phyloP scores from a whole-genome alignment of 2,113 vertebrate species.

The Tetraodon nigroviridis region DNA sequence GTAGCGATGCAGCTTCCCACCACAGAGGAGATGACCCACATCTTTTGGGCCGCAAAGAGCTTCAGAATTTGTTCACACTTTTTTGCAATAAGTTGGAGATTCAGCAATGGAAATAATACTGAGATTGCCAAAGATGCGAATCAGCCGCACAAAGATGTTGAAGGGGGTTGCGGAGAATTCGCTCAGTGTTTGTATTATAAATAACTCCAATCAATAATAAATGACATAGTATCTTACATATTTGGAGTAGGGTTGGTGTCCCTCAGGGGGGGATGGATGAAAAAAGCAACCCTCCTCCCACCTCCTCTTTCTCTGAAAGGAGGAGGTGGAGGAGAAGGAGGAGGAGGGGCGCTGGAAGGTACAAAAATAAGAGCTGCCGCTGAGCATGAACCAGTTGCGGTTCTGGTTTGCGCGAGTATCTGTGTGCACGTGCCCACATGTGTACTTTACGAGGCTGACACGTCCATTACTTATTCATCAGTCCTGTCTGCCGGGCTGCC shows the following conservation, averaged over 20 bases:
- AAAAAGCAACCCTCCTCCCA: constrained; percentile 23
- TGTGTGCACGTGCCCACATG: constrained; percentile 7
- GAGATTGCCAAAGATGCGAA: constrained; percentile 10
- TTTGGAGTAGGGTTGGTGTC: constrained; percentile 54
- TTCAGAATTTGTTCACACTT: no score
- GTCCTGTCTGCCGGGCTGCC: constrained; percentile 67
- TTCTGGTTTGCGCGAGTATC: constrained; percentile 23
- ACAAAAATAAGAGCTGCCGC: constrained; percentile 35
- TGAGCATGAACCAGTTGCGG: constrained; percentile 34
- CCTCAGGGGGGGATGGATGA: constrained; percentile 54
- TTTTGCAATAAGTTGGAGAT: no score
- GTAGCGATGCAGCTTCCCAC: no score
- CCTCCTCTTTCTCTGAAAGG: constrained; percentile 4
- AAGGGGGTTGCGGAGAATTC: constrained; percentile 14
- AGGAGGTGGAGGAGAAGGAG: neutral
- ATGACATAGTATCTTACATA: constrained; percentile 69
- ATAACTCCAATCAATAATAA: constrained; percentile 78
- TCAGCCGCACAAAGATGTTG: neutral
- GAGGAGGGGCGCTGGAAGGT: constrained; percentile 7
- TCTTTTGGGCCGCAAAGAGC: no score
- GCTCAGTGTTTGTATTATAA: constrained; percentile 66
- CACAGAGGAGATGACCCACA: no score
- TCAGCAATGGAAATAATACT: neutral
- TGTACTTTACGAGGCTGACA: constrained; percentile 50
- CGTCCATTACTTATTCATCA: constrained; percentile 69